Conservation (phyloP, 2,113 vertebrate genomes). For the Neopipo cinnamomea region DNA sequence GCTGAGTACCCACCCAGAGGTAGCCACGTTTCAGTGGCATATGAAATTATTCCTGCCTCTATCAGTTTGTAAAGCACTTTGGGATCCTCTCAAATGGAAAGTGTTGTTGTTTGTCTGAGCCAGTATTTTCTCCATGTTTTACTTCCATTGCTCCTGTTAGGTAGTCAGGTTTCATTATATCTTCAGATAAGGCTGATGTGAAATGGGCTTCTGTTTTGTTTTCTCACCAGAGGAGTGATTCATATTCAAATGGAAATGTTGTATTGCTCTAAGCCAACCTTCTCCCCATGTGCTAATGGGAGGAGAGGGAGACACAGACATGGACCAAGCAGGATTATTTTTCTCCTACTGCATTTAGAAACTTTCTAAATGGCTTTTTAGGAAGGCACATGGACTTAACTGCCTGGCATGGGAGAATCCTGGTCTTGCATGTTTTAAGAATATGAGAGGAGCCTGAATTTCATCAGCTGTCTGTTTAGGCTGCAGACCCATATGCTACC, state of each 20-base stretch:
- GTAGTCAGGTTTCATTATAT: background rate
- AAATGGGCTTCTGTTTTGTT: constrained; percentile 26
- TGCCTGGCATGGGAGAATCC: background rate
- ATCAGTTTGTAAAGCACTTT: background rate
- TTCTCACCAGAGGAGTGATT: constrained; percentile 50
- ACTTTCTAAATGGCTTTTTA: constrained; percentile 39
- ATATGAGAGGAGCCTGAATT: background rate
- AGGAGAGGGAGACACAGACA: background rate
- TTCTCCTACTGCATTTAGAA: constrained; percentile 23
- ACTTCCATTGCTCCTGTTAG: background rate
- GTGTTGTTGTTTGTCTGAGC: background rate
- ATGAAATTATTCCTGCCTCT: background rate
- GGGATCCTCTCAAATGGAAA: background rate
- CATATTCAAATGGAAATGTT: constrained; percentile 16
- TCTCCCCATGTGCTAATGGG: background rate
- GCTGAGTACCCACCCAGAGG: background rate
- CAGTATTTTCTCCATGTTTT: background rate
- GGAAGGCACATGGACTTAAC: background rate
- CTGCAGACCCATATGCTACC: background rate
- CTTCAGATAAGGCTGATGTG: background rate
- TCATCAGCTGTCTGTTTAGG: background rate
- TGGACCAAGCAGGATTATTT: background rate
- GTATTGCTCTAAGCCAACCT: constrained; percentile 17
- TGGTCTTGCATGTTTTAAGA: background rate
- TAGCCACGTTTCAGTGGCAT: background rate